Evolutionary conservation across 2,888 invertebrate species (phyloP).

Genomic region (Lasioglossum vierecki): DNA sequence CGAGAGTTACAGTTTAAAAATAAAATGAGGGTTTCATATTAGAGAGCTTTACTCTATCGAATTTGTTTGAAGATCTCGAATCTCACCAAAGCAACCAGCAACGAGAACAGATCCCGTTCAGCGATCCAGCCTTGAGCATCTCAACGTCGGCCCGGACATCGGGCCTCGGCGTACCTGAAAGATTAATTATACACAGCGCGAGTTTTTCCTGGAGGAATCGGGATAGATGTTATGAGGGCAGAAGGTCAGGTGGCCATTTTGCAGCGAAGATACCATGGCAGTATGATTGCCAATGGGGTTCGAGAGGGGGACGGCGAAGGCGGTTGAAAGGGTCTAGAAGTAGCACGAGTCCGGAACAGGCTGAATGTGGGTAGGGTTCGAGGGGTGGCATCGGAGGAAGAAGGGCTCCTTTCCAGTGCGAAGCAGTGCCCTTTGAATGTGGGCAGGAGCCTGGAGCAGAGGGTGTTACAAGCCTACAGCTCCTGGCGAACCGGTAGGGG

Average conservation of each 20-base stretch:
- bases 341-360: constrained; percentile 59
- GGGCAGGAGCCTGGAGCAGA: constrained; percentile 68
- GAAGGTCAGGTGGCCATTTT: constrained; percentile 78
- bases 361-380: constrained; percentile 64
- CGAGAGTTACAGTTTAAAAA: not conserved
- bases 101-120: not conserved
- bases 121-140: not conserved
- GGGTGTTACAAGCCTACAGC: constrained; percentile 71
- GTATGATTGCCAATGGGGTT: constrained; percentile 75
- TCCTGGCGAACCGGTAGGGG: constrained; percentile 66
- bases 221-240: constrained; percentile 53
- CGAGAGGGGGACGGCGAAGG: constrained; percentile 67
- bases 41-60: not conserved
- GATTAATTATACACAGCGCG: constrained; percentile 7
- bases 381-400: constrained; percentile 72
- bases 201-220: not conserved
- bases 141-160: not conserved
- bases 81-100: not conserved
- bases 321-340: constrained; percentile 67
- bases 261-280: constrained; percentile 75
- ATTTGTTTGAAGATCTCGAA: not conserved
- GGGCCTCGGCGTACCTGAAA: not conserved
- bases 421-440: constrained; percentile 72
- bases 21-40: not conserved
- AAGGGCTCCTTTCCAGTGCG: constrained; percentile 70